Conservation (phyloP, 2,888 invertebrate species). For the Lobophora halterata region DNA sequence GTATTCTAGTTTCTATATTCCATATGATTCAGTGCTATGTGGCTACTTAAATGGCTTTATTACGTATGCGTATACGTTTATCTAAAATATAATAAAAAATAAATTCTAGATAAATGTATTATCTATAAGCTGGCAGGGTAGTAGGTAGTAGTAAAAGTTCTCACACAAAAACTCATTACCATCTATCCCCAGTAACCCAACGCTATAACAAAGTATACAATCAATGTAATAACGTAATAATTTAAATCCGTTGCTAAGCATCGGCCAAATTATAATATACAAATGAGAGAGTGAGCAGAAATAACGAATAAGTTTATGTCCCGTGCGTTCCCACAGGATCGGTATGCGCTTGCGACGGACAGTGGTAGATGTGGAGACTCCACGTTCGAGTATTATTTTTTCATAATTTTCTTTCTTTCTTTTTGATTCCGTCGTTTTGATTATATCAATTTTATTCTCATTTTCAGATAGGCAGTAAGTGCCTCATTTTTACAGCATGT, state of each 20-base stretch:
- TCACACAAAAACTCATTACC: slow-evolving; percentile 21
- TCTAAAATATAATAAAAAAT: too few species aligned
- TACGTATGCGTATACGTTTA: too few species aligned
- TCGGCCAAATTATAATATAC: slow-evolving; percentile 77
- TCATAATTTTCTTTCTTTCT: too few species aligned
- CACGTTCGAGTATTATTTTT: slow-evolving; percentile 4
- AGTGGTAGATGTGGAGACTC: slow-evolving; percentile 41
- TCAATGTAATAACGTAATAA: slow-evolving; percentile 55
- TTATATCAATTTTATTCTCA: too few species aligned
- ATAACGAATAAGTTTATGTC: slow-evolving; percentile 79
- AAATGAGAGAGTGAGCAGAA: slow-evolving; percentile 78
- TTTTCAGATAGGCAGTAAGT: too few species aligned
- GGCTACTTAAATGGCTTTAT: too few species aligned
- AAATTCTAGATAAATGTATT: slow-evolving; percentile 1
- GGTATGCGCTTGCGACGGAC: slow-evolving; percentile 62
- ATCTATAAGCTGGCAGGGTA: background rate
- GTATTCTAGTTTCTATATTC: too few species aligned
- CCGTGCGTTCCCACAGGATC: slow-evolving; percentile 79
- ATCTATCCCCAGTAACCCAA: slow-evolving; percentile 24
- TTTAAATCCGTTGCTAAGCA: slow-evolving; percentile 50
- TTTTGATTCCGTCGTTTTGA: too few species aligned
- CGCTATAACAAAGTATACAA: slow-evolving; percentile 36
- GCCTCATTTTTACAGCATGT: too few species aligned
- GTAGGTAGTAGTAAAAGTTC: slow-evolving; percentile 10
- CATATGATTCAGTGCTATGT: too few species aligned